Conservation (phyloP, 2,888 invertebrate genomes). For the Dasypogon diadema region DNA sequence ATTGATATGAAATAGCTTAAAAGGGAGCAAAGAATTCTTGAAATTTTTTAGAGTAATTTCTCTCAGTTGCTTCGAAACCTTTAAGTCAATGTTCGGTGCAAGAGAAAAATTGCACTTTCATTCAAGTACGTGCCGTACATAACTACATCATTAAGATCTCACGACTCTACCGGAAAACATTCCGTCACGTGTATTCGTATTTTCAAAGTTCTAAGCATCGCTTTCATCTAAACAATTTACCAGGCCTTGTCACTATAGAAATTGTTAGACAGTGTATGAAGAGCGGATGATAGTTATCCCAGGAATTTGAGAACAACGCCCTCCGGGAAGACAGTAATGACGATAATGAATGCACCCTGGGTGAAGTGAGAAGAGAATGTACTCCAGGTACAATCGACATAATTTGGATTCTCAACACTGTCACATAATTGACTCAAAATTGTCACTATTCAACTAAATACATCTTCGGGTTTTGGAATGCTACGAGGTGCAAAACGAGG, state of each 20-base stretch:
- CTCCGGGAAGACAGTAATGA: conserved; percentile 24
- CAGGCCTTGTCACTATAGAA: conserved; percentile 18
- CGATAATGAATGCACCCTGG: conserved; percentile 15
- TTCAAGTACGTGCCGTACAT: conserved; percentile 14
- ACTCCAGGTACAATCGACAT: neutral
- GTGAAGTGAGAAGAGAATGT: neutral
- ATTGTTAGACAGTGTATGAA: conserved; percentile 26
- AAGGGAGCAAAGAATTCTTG: too few species aligned
- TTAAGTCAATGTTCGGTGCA: too few species aligned
- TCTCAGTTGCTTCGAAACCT: too few species aligned
- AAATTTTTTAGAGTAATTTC: too few species aligned
- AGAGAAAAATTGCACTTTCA: too few species aligned
- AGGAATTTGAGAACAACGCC: conserved; percentile 23
- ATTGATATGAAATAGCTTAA: too few species aligned
- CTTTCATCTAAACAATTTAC: conserved; percentile 36
- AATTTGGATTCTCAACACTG: conserved; percentile 26
- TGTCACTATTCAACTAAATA: conserved; percentile 6
- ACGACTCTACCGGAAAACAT: neutral
- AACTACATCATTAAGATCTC: conserved; percentile 23
- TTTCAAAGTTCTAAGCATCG: conserved; percentile 20
- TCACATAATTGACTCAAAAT: conserved; percentile 28
- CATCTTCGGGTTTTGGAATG: too few species aligned
- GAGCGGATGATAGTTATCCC: conserved; percentile 19
- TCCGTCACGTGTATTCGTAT: conserved; percentile 22
- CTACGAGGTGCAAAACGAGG: too few species aligned